phyloP scores from a whole-genome alignment of 1,140 invertebrate species.

The Ips typographus region DNA sequence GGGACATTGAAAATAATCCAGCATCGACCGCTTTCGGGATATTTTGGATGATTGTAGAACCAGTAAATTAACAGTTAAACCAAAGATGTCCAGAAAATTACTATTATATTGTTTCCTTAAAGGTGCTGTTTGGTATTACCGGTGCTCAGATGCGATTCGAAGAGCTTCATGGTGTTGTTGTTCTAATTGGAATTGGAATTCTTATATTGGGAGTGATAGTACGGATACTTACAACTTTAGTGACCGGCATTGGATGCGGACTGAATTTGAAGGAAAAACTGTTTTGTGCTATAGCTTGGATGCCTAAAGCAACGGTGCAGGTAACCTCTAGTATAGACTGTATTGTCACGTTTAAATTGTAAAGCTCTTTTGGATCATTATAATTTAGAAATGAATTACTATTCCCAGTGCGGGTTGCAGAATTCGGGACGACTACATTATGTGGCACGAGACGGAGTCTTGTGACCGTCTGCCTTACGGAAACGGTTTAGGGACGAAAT shows the following conservation, averaged over 20 bases:
- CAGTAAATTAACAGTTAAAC: conserved; percentile 47
- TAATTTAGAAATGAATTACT: not conserved
- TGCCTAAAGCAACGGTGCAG: conserved; percentile 92
- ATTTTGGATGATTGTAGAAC: conserved; percentile 94
- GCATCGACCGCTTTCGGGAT: conserved; percentile 83
- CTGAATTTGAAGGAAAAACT: conserved; percentile 85
- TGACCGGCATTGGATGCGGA: conserved; percentile 68
- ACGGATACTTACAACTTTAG: conserved; percentile 64
- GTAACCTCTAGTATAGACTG: conserved; percentile 46
- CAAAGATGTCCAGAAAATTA: not conserved
- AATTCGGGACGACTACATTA: no score
- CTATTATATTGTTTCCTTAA: not conserved
- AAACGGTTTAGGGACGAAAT: no score
- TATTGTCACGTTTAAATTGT: no score
- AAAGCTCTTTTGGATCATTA: not conserved
- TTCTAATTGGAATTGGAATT: conserved; percentile 64
- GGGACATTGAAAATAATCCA: conserved; percentile 82
- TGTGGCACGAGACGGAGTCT: no score
- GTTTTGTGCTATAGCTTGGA: conserved; percentile 87
- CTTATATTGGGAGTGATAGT: conserved; percentile 63
- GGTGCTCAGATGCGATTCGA: conserved; percentile 79
- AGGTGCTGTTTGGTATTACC: conserved; percentile 84
- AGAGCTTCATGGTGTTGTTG: conserved; percentile 64
- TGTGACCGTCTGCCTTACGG: no score
- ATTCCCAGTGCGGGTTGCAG: no score